Evolutionary conservation across 2,888 invertebrate genomes (phyloP).

Genomic region (Rhodophaea formosa): DNA sequence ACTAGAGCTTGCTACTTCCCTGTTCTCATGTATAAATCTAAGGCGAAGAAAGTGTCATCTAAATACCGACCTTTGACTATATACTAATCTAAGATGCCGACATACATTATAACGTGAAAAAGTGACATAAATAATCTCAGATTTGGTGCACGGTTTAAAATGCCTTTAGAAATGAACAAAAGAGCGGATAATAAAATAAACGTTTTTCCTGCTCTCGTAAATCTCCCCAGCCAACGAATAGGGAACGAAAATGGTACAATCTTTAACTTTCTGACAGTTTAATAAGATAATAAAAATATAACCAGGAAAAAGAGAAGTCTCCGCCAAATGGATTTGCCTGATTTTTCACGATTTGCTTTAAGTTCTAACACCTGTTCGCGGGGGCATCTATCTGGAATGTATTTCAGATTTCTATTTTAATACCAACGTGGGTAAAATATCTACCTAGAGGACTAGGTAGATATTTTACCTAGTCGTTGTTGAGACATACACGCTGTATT

Average conservation of each 20-base stretch:
- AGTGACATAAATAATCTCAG: slow-evolving; percentile 14
- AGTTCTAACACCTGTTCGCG: slow-evolving; percentile 19
- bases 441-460: too few relatives aligned
- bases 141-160: slow-evolving; percentile 18
- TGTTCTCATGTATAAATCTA: too few relatives aligned
- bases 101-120: not conserved
- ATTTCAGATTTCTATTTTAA: not conserved
- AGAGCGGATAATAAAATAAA: slow-evolving; percentile 65
- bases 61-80: too few relatives aligned
- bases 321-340: slow-evolving; percentile 43
- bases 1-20: too few relatives aligned
- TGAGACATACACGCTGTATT: too few relatives aligned
- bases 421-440: too few relatives aligned
- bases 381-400: not conserved
- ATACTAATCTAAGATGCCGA: too few relatives aligned
- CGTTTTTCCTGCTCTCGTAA: slow-evolving; percentile 59
- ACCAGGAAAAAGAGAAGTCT: slow-evolving; percentile 46
- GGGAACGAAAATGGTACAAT: slow-evolving; percentile 68
- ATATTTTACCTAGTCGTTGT: too few relatives aligned
- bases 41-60: too few relatives aligned
- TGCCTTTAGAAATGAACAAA: slow-evolving; percentile 45
- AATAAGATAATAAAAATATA: slow-evolving; percentile 78
- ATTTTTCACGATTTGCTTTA: slow-evolving; percentile 34
- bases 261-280: slow-evolving; percentile 78
- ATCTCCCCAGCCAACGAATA: slow-evolving; percentile 64